Base-by-base conservation (phyloP, 1,140 invertebrate species). In the Hylaeus volcanicus region DNA sequence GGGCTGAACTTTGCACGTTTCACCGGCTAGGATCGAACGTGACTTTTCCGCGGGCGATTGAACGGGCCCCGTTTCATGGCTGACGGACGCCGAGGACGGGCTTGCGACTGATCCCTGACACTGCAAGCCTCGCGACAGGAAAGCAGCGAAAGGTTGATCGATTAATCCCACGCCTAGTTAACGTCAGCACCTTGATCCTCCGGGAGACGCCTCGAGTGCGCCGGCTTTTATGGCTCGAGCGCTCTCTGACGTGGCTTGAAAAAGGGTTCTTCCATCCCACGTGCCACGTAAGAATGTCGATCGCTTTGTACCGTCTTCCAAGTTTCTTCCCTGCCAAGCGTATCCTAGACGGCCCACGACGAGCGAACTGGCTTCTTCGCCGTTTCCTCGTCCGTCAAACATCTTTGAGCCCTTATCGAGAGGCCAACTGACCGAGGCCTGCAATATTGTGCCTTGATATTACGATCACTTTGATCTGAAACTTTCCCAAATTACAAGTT, bases 1-100 rank as follows among this genome's bases (percentile, higher is more conserved):
- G 76, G 5, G 37, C 55, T 87, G 85, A 87, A 87, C 84, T 83
- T 83, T 83, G 81, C 76, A 74, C 85, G 85, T 86, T 86, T 83
- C 85, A 84, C 84, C 77, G 84, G 77, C 61, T 78, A 51, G 70
- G 84, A 79, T 86, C 61, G 78, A 86, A 86, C 85, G 85, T 86
- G 78, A 87, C 85, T 87, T 87, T 84, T 87, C 86, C 81, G 81
- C 78, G 61, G 55, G 45, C 82, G 48, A 79, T 72, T 37, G 74
- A 70, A 65, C 58, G 55, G 8, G 61, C 11, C 39, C 61, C 68
- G 64, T 14, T 41, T 45, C 73, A 64, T 69, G 3, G 58, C 56
- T 45, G 69, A 37, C 12, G 41, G 39, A 37, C 68, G 66, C 12
- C 61, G 6, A 26, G 5, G 26, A 51, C 26, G 43, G 37, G 60